Base-by-base conservation (phyloP, 2,797 vertebrate genomes). In the Lepilemur ruficaudatus region DNA sequence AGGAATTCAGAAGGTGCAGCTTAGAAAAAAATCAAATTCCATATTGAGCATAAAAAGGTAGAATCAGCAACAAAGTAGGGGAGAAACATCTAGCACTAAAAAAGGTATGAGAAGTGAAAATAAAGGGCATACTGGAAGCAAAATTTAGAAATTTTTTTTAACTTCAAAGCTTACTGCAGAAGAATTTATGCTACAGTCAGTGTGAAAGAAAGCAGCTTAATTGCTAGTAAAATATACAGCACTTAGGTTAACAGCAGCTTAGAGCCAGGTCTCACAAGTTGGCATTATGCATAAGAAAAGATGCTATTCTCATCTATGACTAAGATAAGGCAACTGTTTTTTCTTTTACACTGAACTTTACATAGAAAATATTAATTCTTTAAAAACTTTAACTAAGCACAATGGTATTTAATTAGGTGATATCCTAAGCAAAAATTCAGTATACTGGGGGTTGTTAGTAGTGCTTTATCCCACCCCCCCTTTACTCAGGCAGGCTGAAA, bases 1-100 rank as follows among this genome's bases (percentile, higher is more conserved):
- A 99, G 99, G 98, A 99, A 99, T 99, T 99, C 99, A 99, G 99
- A 99, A 99, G 98, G 99, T 98, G 99, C 98, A 99, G 99, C 99
- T 99, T 99, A 99, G 99, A 99, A 99, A 98, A 98, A 98, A 99
- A 98, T 98, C 98, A 99, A 98, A 99, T 98, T 98, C 98, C 98
- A 98, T 98, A 99, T 98, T 99, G 98, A 99, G 99, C 98, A 99
- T 99, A 99, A 98, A 99, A 98, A 98, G 98, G 98, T 98, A 99
- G 98, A 99, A 98, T 99, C 98, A 99, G 99, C 99, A 99, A 99
- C 98, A 99, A 99, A 99, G 99, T 98, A 98, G 98, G 98, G 98
- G 97, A 99, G 98, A 98, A 99, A 98, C 98, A 97, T 97, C 98
- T 98, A 97, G 97, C 97, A 97, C 98, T 98, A 95, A 97, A 98